Evolutionary conservation across 2,888 invertebrate species (phyloP), one percentile per base, ranked within the genome.

Genomic region (Piscicola geometra): DNA sequence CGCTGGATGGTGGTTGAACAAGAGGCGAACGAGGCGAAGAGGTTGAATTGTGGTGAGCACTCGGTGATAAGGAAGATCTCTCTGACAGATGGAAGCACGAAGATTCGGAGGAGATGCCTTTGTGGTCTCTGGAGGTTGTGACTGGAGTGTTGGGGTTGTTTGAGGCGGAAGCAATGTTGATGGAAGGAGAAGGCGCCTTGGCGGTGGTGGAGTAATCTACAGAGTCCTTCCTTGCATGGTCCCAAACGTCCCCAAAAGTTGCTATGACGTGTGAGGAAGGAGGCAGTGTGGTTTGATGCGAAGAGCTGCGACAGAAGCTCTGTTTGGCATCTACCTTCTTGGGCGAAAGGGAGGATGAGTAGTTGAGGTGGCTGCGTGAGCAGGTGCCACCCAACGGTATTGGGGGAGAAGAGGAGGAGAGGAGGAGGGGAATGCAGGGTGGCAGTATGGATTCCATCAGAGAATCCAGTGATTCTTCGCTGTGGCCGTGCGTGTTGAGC

Each of bases 391-490:
- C 9, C 3, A 25, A 5, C 3, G n/a, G 25, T 56, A n/a, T 56
- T 9, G 60, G 60, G 25, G 25, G n/a, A 3, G 60, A 21, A 56
- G n/a, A 56, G 60, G 25, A 15, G 60, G 5, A 21, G 60, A 15
- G 60, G 5, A 21, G 60, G 5, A 25, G 21, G 60, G n/a, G 41
- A 41, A 41, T 15, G 41, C n/a, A n/a, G 60, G n/a, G 21, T 15
- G 60, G 60, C n/a, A 25, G 9, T 9, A 56, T 56, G 60, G 60
- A 56, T 25, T 56, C 60, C 21, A 56, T 18, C 21, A 56, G n/a
- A 56, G n/a, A 9, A 5, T 56, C 60, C 21, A 56, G n/a, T 5
- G 60, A 56, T 56, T 56, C n/a, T n/a, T 56, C 60, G 60, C 60
- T 56, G 60, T 56, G 60, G 60, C 25, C 25, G 60, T 56, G 60